These are phyloP conservation scores for Halichondria panicea DNA, from an alignment of 37 sponge, comb jelly and placozoan species.

Conservation along the genomic window DNA sequence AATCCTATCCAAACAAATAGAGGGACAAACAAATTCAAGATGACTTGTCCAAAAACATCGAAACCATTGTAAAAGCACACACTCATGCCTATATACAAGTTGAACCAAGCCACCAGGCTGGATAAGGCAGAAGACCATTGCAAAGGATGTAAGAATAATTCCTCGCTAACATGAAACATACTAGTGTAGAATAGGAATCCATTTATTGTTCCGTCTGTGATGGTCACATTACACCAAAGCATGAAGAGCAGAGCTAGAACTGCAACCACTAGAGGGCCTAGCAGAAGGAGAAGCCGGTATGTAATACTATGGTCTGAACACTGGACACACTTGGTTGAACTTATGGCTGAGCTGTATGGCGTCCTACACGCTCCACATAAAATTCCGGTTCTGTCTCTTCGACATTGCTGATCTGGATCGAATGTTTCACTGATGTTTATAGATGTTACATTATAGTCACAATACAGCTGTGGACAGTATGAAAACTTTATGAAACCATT, in stretches of 20 bases:
- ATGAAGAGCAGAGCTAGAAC: background rate
- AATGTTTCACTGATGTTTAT: no score
- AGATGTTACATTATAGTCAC: no score
- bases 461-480: no score
- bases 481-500: no score
- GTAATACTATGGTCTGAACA: background rate
- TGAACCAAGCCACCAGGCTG: constrained; percentile 44
- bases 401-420: constrained; percentile 3
- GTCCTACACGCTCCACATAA: background rate
- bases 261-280: background rate
- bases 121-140: no score
- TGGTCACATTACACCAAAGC: background rate
- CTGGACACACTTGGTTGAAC: background rate
- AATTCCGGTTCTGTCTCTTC: constrained; percentile 1
- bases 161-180: background rate
- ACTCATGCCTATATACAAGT: constrained; percentile 16
- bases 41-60: constrained; percentile 14
- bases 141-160: background rate
- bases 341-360: background rate
- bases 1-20: constrained; percentile 25
- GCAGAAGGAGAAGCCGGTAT: background rate
- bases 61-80: constrained; percentile 45
- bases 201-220: constrained; percentile 14
- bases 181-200: constrained; percentile 10
- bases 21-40: constrained; percentile 12